These are phyloP conservation scores for Heteractis magnifica DNA, from an alignment of 92 coral and sea anemone genomes.

Conservation along the genomic window DNA sequence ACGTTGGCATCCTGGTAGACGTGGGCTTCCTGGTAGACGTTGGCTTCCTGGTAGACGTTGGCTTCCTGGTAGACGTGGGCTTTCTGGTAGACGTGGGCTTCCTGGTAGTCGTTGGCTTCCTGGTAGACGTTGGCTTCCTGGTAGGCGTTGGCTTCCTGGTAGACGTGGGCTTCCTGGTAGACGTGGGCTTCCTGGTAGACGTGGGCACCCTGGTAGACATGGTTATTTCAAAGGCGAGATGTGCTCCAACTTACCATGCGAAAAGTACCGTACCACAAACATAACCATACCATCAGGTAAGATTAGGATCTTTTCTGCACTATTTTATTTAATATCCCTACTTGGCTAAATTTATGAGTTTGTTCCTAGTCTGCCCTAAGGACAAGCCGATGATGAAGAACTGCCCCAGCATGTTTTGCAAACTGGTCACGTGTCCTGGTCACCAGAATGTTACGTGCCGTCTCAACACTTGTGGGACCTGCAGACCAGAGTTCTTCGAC, in stretches of 20 bases:
- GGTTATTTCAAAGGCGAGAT: background rate
- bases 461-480: constrained; percentile 53
- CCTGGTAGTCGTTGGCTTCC: no score
- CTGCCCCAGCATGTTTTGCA: constrained; percentile 43
- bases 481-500: constrained; percentile 53
- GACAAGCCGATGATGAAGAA: constrained; percentile 48
- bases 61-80: no score
- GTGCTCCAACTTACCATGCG: constrained; percentile 9
- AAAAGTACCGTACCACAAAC: background rate
- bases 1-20: background rate
- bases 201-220: background rate
- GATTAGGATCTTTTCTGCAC: background rate
- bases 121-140: no score
- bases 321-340: background rate
- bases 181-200: background rate
- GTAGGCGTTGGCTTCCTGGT: background rate
- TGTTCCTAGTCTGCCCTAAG: constrained; percentile 41
- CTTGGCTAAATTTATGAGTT: background rate
- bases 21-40: no score
- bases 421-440: constrained; percentile 33
- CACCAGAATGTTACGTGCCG: constrained; percentile 34
- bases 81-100: no score
- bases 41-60: no score
- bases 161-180: background rate
- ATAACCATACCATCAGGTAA: constrained; percentile 2